Evolutionary conservation across 2,888 invertebrate species (phyloP).

Genomic region (Leptothorax acervorum): DNA sequence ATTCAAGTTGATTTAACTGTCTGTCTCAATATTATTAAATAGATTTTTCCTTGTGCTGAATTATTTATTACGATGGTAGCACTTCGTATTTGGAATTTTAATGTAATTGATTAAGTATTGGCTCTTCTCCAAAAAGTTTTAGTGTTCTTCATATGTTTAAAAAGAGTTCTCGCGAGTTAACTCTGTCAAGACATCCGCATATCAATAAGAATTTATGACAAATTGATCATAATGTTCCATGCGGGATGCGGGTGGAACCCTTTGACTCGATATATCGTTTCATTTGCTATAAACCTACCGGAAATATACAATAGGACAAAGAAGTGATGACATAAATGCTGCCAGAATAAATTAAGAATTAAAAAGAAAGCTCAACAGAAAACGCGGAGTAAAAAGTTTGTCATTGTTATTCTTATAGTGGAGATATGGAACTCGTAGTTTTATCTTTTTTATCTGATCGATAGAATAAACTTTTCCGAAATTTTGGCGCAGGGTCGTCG

Average conservation of each 20-base stretch:
- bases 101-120: not conserved
- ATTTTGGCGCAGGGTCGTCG: not conserved
- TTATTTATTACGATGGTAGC: not conserved
- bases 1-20: not conserved
- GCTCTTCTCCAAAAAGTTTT: not conserved
- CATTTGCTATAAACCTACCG: not conserved
- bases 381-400: not conserved
- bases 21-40: not conserved
- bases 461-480: not conserved
- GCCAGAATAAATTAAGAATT: not conserved
- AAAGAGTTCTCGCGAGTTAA: not conserved
- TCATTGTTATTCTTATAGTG: not conserved
- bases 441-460: not conserved
- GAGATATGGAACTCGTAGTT: not conserved
- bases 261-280: not conserved
- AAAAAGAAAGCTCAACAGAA: not conserved
- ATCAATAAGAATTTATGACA: conserved; percentile 2
- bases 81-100: not conserved
- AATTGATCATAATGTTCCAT: conserved; percentile 5
- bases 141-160: not conserved
- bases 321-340: not conserved
- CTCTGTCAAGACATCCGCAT: not conserved
- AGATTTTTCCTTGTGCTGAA: not conserved
- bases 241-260: conserved; percentile 35
- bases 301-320: not conserved